These are phyloP conservation scores for Melieria omissa DNA, from an alignment of 2,888 invertebrate genomes.

Conservation along the genomic window DNA sequence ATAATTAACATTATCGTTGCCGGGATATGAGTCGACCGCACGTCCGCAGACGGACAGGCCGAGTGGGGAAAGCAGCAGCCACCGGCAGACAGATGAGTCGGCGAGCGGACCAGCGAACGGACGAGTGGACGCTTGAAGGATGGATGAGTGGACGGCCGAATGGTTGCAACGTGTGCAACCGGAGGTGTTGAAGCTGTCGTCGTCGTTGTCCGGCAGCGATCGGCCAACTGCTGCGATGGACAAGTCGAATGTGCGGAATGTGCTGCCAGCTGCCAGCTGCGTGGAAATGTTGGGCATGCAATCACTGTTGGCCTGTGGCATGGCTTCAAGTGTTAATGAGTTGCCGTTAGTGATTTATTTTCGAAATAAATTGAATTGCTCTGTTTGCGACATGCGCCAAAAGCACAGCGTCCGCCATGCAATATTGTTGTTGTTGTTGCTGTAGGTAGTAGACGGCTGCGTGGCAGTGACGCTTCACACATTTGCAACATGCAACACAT, in stretches of 20 bases:
- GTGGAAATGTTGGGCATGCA: slow-evolving; percentile 26
- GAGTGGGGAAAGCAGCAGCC: not conserved
- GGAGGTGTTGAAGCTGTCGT: slow-evolving; percentile 41
- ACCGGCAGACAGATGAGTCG: too few relatives aligned
- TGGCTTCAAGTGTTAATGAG: slow-evolving; percentile 56
- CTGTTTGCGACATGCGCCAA: not conserved
- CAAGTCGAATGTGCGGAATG: slow-evolving; percentile 10
- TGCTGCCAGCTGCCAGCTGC: slow-evolving; percentile 20
- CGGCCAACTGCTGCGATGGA: slow-evolving; percentile 20
- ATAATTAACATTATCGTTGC: slow-evolving; percentile 13
- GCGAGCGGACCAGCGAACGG: not conserved
- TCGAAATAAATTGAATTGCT: slow-evolving; percentile 57
- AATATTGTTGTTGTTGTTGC: too few relatives aligned
- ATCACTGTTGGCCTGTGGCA: slow-evolving; percentile 37
- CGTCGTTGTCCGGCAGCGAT: slow-evolving; percentile 20
- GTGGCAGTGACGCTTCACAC: too few relatives aligned
- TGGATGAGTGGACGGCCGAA: not conserved
- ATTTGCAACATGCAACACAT: too few relatives aligned
- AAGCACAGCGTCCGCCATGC: too few relatives aligned
- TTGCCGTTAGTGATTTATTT: slow-evolving; percentile 61
- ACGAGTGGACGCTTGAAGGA: slow-evolving; percentile 6
- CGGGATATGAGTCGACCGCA: not conserved
- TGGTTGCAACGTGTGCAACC: slow-evolving; percentile 1
- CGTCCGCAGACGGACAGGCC: not conserved
- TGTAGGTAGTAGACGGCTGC: too few relatives aligned